Percentiles rank a stretch among this genome's conserved stretches.
These are phyloP conservation scores for Chionoecetes opilio DNA, from an alignment of 1,140 invertebrate genomes.

Conservation along the genomic window DNA sequence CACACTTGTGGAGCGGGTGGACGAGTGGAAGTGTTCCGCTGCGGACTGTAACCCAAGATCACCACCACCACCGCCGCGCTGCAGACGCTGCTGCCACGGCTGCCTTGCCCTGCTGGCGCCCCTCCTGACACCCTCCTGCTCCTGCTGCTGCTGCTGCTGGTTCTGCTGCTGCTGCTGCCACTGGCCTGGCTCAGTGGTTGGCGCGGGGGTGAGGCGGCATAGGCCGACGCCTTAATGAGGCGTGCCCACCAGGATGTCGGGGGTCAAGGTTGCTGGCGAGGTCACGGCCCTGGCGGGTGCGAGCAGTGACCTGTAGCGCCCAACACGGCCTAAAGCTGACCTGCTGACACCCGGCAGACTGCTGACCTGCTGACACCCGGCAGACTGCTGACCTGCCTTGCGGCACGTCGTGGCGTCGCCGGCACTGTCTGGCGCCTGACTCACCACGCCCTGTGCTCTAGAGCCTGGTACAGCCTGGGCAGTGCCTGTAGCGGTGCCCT, in stretches of 20 bases:
- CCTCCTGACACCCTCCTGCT: background rate
- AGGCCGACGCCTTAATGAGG: background rate
- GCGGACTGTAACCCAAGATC: conserved; percentile 34
- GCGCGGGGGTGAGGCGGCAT: background rate
- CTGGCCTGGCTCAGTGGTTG: background rate
- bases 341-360: background rate
- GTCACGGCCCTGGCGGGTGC: background rate
- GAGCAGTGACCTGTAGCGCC: background rate
- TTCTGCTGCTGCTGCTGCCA: background rate
- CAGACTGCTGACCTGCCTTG: background rate
- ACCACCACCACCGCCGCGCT: background rate
- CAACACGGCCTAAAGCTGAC: background rate
- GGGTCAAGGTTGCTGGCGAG: conserved; percentile 4
- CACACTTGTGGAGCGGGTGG: background rate
- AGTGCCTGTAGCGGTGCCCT: background rate
- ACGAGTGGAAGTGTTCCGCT: conserved; percentile 14
- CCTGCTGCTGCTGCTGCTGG: background rate
- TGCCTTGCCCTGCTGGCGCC: background rate
- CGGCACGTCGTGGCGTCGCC: background rate
- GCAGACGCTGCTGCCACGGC: background rate
- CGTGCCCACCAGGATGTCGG: background rate
- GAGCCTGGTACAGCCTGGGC: background rate
- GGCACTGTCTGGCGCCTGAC: background rate
- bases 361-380: background rate
- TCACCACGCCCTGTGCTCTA: no score